Evolutionary conservation across 2,113 vertebrate genomes (phyloP).

Genomic region (Cyprinodon tularosa): DNA sequence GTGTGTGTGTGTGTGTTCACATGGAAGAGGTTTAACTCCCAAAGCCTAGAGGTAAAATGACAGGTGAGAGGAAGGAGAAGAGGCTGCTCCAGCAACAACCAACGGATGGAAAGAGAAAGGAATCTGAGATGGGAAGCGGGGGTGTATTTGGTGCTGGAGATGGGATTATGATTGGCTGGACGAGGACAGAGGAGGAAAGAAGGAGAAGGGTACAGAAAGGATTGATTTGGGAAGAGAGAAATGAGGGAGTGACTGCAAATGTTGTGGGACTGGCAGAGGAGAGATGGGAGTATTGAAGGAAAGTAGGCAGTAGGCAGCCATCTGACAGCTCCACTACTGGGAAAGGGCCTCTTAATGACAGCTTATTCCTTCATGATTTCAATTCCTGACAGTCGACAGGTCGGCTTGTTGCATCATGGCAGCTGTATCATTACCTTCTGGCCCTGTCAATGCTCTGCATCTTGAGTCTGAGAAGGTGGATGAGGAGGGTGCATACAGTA

Average conservation of each 20-base stretch:
- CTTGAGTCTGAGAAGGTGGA: slow-evolving; percentile 73
- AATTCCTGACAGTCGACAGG: slow-evolving; percentile 94
- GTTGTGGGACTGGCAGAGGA: slow-evolving; percentile 73
- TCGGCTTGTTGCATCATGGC: slow-evolving; percentile 93
- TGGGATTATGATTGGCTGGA: slow-evolving; percentile 60
- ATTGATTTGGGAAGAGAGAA: slow-evolving; percentile 62
- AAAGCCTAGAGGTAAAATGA: slow-evolving; percentile 68
- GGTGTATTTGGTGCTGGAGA: slow-evolving; percentile 30
- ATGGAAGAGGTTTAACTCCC: slow-evolving; percentile 60
- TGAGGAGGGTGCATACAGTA: slow-evolving; percentile 56
- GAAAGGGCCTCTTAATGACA: slow-evolving; percentile 92
- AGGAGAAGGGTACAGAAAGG: slow-evolving; percentile 48
- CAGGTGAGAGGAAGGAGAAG: slow-evolving; percentile 67
- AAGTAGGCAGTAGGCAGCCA: slow-evolving; percentile 83
- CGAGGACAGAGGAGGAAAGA: slow-evolving; percentile 48
- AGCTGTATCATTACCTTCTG: slow-evolving; percentile 96
- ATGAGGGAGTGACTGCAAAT: slow-evolving; percentile 75
- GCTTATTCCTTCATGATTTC: slow-evolving; percentile 98
- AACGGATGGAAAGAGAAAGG: slow-evolving; percentile 45
- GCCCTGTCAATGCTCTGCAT: slow-evolving; percentile 90
- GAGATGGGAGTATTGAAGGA: slow-evolving; percentile 64
- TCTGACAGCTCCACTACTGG: slow-evolving; percentile 92
- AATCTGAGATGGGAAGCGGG: slow-evolving; percentile 43
- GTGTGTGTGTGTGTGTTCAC: slow-evolving; percentile 26
- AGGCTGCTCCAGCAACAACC: slow-evolving; percentile 58